Evolutionary conservation across 2,888 invertebrate species (phyloP).

Genomic region (Rotaria macrura): DNA sequence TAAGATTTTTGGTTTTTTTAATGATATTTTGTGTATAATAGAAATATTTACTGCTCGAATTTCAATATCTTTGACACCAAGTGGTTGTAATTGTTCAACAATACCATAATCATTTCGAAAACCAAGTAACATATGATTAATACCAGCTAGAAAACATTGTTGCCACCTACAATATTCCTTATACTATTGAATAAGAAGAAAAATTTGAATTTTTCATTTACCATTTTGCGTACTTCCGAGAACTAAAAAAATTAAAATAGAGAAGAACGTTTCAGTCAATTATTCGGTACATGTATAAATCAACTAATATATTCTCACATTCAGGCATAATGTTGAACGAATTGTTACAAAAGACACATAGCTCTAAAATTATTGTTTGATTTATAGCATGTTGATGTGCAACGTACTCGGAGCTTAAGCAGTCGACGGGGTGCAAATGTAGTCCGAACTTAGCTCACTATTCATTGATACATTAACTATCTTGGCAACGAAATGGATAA

Average conservation of each 20-base stretch:
- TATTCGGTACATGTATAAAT: not conserved
- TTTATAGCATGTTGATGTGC: too few species aligned
- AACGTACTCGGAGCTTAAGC: too few species aligned
- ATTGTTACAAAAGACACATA: too few species aligned
- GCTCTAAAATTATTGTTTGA: too few species aligned
- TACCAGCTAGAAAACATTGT: slow-evolving; percentile 18
- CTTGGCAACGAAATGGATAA: too few species aligned
- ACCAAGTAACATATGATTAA: slow-evolving; percentile 17
- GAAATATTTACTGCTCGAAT: not conserved
- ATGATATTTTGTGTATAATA: too few species aligned
- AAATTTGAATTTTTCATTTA: not conserved
- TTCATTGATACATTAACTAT: too few species aligned
- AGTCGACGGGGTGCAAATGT: too few species aligned
- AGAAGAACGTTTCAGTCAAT: not conserved
- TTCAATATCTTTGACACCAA: not conserved
- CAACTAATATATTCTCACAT: not conserved
- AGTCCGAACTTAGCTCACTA: too few species aligned
- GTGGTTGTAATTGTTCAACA: not conserved
- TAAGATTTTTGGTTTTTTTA: too few species aligned
- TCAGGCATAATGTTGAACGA: too few species aligned
- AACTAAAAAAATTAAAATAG: not conserved
- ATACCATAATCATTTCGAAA: slow-evolving; percentile 18
- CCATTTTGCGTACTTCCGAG: slow-evolving; percentile 15
- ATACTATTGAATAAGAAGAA: not conserved
- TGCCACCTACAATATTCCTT: not conserved